Evolutionary conservation across 2,888 invertebrate species (phyloP), one percentile per base, ranked within the genome.

Genomic region (Mimachlamys varia): DNA sequence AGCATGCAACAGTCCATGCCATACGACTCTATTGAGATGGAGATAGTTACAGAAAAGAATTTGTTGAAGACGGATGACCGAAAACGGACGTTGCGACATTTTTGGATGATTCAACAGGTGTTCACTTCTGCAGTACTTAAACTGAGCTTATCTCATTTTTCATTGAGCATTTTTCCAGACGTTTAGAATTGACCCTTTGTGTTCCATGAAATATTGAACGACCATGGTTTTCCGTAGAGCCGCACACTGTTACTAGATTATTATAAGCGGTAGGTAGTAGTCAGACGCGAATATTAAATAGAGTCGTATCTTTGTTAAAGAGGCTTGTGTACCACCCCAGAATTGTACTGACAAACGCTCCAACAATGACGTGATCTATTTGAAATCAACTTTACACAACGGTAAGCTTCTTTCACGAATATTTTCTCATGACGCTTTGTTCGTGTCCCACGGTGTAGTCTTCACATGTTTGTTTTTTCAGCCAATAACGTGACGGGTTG

Each of bases 331-430:
- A 76, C 76, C 76, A 76, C 76, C 76, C 33, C 27, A 58, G 58
- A 19, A 58, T 22, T 58, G 58, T 58, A n/a, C 58, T 3, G 58
- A 3, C 58, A 58, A 58, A 58, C 58, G 19, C 19, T 58, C 58
- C 2, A 3, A 22, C 12, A 76, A 76, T 27, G 33, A 33, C 76
- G 7, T 76, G 76, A 76, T 76, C 76, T 76, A 27, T 76, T 76
- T 76, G 76, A 76, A 76, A 76, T 76, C 0, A 76, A 76, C 76
- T 76, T 33, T 76, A 76, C 76, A 76, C 76, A 76, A 76, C 27
- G 2, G 76, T 27, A 33, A 76, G 0, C 76, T 27, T 13, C 76
- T 76, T 12, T 76, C 76, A 27, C 33, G 27, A 76, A 27, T 76
- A 33, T 76, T 76, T 33, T 76, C 76, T 33, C 76, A 76, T 27